Conservation (phyloP, 2,888 invertebrate genomes). For the Tetropium fuscum region DNA sequence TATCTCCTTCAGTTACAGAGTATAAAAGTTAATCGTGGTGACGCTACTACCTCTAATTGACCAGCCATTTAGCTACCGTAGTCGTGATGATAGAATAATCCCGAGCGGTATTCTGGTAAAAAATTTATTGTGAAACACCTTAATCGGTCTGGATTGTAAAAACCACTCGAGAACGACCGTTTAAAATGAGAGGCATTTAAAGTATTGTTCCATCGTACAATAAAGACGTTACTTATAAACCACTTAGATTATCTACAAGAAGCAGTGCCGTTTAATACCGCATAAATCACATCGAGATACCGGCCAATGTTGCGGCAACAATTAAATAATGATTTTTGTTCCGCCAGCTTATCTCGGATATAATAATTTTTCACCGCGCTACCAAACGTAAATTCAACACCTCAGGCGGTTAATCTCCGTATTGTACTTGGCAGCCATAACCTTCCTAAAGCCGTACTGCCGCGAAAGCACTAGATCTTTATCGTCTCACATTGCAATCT, state of each 20-base stretch:
- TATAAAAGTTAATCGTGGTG: too few species aligned
- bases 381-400: constrained; percentile 18
- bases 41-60: too few species aligned
- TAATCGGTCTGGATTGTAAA: constrained; percentile 3
- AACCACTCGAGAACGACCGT: not conserved
- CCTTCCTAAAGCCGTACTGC: constrained; percentile 20
- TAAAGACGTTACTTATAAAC: constrained; percentile 7
- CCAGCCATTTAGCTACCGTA: too few species aligned
- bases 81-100: too few species aligned
- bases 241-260: constrained; percentile 2
- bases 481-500: constrained; percentile 37
- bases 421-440: constrained; percentile 27
- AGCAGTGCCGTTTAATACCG: constrained; percentile 13
- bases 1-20: too few species aligned
- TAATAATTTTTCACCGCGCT: constrained; percentile 11
- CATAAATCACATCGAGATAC: constrained; percentile 24
- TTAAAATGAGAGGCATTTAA: not conserved
- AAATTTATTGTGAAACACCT: too few species aligned
- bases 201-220: constrained; percentile 6
- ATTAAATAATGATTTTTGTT: constrained; percentile 19
- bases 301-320: constrained; percentile 15
- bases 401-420: constrained; percentile 10
- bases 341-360: not conserved
- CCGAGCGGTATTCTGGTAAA: too few species aligned
- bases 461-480: constrained; percentile 21